Evolutionary conservation across 2,888 invertebrate genomes (phyloP).

Genomic region (Julus scandinavius): DNA sequence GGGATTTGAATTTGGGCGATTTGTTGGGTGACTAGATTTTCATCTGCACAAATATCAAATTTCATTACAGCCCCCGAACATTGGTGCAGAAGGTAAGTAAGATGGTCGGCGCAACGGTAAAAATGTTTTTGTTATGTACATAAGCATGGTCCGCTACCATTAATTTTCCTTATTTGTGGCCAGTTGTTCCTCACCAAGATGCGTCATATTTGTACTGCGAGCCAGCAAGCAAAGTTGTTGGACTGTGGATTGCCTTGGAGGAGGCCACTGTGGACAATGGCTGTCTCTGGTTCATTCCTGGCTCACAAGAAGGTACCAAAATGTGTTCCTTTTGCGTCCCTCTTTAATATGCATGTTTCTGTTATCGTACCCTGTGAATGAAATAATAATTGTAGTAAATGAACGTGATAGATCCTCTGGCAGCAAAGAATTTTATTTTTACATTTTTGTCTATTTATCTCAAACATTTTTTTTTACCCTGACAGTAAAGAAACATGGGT

Average conservation of each 20-base stretch:
- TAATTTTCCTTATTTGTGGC: neutral
- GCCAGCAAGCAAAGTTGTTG: slow-evolving; percentile 78
- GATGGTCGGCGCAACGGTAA: neutral
- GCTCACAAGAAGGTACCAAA: slow-evolving; percentile 79
- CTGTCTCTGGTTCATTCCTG: slow-evolving; percentile 90
- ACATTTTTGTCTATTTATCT: no score
- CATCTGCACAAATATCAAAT: neutral
- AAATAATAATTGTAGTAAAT: no score
- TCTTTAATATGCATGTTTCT: neutral
- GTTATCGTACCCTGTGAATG: slow-evolving; percentile 42
- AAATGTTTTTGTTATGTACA: neutral
- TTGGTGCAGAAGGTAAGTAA: slow-evolving; percentile 53
- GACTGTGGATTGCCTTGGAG: slow-evolving; percentile 97
- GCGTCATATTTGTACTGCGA: slow-evolving; percentile 87
- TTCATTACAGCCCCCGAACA: slow-evolving; percentile 47
- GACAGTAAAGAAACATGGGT: no score
- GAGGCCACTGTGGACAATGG: slow-evolving; percentile 94
- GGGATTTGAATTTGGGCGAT: neutral
- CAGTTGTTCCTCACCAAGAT: slow-evolving; percentile 74
- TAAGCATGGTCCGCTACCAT: neutral
- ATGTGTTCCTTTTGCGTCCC: neutral
- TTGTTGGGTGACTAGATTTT: neutral
- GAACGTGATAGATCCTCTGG: no score
- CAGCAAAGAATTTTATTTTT: no score
- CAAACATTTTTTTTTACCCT: no score